phyloP scores from a whole-genome alignment of 1,140 invertebrate species.

The Pseudomyrmex pallidus region DNA sequence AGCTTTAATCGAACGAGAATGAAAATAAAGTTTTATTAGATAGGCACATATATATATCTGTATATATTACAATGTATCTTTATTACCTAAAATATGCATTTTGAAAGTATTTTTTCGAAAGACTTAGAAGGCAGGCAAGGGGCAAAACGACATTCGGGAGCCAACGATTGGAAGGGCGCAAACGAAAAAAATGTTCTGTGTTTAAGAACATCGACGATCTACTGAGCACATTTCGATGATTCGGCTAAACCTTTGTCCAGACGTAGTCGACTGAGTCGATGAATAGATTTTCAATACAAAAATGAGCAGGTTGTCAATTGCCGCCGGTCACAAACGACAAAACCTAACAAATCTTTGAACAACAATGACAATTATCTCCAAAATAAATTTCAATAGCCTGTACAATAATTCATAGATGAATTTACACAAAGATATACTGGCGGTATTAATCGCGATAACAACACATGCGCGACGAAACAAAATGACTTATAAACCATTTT shows the following conservation, averaged over 20 bases:
- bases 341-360: slow-evolving; percentile 9
- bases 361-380: slow-evolving; percentile 38
- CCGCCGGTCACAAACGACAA: slow-evolving; percentile 27
- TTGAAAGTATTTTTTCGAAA: slow-evolving; percentile 60
- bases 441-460: slow-evolving; percentile 53
- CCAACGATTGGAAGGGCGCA: slow-evolving; percentile 44
- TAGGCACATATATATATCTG: slow-evolving; percentile 54
- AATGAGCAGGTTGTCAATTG: slow-evolving; percentile 25
- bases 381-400: slow-evolving; percentile 21
- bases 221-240: slow-evolving; percentile 28
- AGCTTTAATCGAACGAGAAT: slow-evolving; percentile 57
- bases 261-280: not conserved
- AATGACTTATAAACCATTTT: slow-evolving; percentile 65
- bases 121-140: slow-evolving; percentile 55
- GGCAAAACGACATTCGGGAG: slow-evolving; percentile 35
- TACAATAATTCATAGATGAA: slow-evolving; percentile 41
- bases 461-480: slow-evolving; percentile 63
- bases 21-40: slow-evolving; percentile 65
- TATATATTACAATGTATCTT: slow-evolving; percentile 65
- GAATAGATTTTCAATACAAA: slow-evolving; percentile 26
- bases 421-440: slow-evolving; percentile 66
- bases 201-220: slow-evolving; percentile 53
- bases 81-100: slow-evolving; percentile 69
- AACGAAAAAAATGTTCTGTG: slow-evolving; percentile 61
- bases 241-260: not conserved